These are phyloP conservation scores for Perca schrenkii DNA, from an alignment of 2,113 vertebrate species.

Conservation along the genomic window DNA sequence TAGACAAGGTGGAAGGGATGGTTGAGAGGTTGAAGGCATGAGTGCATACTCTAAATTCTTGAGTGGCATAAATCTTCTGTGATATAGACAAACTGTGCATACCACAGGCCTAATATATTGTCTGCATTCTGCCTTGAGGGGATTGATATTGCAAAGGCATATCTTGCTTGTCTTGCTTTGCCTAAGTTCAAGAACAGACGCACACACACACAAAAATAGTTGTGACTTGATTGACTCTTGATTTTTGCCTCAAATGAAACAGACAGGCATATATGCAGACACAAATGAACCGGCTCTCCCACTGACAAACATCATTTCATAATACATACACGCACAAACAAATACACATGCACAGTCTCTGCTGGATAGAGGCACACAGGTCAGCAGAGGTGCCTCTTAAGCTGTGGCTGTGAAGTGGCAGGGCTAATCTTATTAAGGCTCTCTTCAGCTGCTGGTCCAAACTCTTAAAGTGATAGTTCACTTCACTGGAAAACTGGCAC, in stretches of 20 bases:
- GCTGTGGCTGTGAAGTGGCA: conserved; percentile 75
- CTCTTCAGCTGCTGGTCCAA: conserved; percentile 56
- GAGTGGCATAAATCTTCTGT: conserved; percentile 49
- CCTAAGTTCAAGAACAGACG: background rate
- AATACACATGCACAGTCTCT: conserved; percentile 46
- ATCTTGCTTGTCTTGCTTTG: conserved; percentile 8
- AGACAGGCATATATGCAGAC: background rate
- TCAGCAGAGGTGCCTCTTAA: conserved; percentile 73
- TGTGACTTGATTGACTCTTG: background rate
- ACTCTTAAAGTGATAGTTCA: conserved; percentile 69
- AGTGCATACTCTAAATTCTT: conserved; percentile 59
- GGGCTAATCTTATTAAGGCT: conserved; percentile 80
- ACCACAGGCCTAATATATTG: background rate
- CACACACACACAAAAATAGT: background rate
- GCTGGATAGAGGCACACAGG: conserved; percentile 61
- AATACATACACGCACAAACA: conserved; percentile 21
- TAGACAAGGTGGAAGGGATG: background rate
- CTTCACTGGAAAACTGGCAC: conserved; percentile 8
- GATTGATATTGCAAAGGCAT: conserved; percentile 21
- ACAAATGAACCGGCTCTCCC: background rate
- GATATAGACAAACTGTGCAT: conserved; percentile 41
- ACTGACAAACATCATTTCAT: conserved; percentile 13
- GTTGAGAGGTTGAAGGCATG: conserved; percentile 11
- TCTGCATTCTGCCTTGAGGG: conserved; percentile 13
- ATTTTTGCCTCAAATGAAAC: conserved; percentile 8